Conservation (phyloP, 2,797 vertebrate genomes). For the Setipinna tenuifilis region DNA sequence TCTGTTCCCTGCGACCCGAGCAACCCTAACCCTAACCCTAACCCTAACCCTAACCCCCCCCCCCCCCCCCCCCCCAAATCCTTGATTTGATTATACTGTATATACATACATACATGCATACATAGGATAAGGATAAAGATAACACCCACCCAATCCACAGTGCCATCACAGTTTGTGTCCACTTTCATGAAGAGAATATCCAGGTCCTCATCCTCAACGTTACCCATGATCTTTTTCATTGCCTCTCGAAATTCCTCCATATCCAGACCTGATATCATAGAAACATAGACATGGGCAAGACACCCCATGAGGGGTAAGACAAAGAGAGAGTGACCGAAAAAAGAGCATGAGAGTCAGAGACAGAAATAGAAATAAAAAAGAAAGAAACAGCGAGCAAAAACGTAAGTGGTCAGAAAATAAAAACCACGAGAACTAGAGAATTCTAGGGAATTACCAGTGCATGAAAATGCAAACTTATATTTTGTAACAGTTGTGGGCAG, state of each 20-base stretch:
- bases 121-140: no score
- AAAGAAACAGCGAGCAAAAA: background rate
- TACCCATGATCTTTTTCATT: constrained; percentile 56
- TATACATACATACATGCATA: no score
- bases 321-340: no score
- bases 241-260: constrained; percentile 56
- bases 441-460: no score
- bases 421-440: background rate
- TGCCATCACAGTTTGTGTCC: constrained; percentile 61
- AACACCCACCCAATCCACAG: constrained; percentile 62
- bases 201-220: constrained; percentile 47
- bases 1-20: background rate
- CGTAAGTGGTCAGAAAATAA: background rate
- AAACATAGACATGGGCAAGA: background rate
- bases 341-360: background rate
- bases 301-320: background rate
- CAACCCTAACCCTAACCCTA: no score
- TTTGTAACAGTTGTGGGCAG: no score
- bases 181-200: constrained; percentile 63
- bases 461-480: no score
- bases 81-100: no score
- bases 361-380: background rate
- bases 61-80: no score
- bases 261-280: constrained; percentile 44
- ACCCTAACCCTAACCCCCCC: no score